phyloP scores from a whole-genome alignment of 2,888 invertebrate genomes.

The Eupeodes luniger region DNA sequence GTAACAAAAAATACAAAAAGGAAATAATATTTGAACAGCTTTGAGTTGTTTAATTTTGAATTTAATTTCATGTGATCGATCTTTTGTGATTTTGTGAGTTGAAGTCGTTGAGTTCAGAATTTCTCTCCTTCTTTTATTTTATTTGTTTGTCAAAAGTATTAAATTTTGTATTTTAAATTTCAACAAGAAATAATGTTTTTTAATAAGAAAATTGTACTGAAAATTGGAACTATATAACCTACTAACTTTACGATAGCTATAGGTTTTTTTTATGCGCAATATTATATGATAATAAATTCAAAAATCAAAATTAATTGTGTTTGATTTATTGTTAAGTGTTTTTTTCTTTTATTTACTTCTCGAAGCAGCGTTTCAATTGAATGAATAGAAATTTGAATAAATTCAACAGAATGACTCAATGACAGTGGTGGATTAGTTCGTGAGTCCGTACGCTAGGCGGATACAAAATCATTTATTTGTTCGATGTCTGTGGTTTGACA shows the following conservation, averaged over 20 bases:
- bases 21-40: background rate
- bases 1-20: no score
- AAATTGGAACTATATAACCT: background rate
- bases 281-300: background rate
- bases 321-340: background rate
- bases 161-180: slow-evolving; percentile 18
- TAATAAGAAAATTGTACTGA: slow-evolving; percentile 1
- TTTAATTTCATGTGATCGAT: slow-evolving; percentile 1
- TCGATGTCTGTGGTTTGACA: no score
- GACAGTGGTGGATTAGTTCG: no score
- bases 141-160: slow-evolving; percentile 1
- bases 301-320: background rate
- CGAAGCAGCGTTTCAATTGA: no score
- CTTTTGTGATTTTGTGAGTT: background rate
- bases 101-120: background rate
- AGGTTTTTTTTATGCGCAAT: slow-evolving; percentile 8
- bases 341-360: no score
- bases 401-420: no score
- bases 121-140: background rate
- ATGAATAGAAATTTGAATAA: no score
- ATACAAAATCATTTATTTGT: no score
- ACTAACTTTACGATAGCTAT: slow-evolving; percentile 16
- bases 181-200: background rate
- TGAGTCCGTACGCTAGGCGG: no score
- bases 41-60: background rate